Conservation (phyloP, 2,888 invertebrate genomes). For the Apamea epomidion region DNA sequence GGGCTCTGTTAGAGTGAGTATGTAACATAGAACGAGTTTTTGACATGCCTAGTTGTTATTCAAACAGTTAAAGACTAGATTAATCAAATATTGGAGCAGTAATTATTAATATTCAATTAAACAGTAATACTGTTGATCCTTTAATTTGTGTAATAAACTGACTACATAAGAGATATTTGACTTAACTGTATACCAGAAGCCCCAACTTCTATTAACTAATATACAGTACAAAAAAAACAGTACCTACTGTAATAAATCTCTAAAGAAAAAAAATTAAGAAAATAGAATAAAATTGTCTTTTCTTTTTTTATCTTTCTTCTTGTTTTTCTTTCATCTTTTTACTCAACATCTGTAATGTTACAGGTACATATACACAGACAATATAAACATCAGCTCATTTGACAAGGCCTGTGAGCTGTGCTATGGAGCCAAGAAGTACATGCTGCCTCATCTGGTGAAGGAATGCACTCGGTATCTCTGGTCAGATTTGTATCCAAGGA, state of each 20-base stretch:
- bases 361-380: slow-evolving; percentile 95
- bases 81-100: neutral
- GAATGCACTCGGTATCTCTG: slow-evolving; percentile 96
- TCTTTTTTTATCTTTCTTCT: neutral
- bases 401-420: slow-evolving; percentile 96
- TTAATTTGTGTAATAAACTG: neutral
- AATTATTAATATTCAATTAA: neutral
- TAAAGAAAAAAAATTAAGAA: no score
- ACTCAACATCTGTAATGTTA: slow-evolving; percentile 60
- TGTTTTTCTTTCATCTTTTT: neutral
- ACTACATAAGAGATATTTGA: neutral
- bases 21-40: slow-evolving; percentile 34
- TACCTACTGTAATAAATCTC: neutral
- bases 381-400: slow-evolving; percentile 94
- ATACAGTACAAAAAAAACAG: neutral
- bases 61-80: neutral
- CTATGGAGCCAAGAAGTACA: slow-evolving; percentile 97
- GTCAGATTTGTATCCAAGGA: slow-evolving; percentile 94
- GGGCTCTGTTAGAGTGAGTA: slow-evolving; percentile 93
- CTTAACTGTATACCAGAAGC: neutral
- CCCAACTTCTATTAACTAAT: neutral
- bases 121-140: neutral
- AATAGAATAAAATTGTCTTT: neutral
- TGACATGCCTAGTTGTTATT: neutral
- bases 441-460: slow-evolving; percentile 95